phyloP scores from a whole-genome alignment of 2,113 vertebrate species.

The Anolis sagrei region DNA sequence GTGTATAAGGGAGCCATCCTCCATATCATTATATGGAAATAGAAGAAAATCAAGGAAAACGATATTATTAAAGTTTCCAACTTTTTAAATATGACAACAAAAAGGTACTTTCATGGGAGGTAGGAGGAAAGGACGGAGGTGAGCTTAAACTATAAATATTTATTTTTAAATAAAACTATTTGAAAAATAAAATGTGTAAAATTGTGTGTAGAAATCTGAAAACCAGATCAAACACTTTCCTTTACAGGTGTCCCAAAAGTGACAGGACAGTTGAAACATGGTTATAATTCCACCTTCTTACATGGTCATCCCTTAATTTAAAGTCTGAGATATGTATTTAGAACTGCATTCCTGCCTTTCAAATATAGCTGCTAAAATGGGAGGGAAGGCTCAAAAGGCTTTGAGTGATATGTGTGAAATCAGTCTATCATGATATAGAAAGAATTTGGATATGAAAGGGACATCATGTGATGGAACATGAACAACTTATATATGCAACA shows the following conservation, averaged over 20 bases:
- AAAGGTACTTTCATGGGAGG: background rate
- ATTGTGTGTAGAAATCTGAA: background rate
- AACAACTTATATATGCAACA: background rate
- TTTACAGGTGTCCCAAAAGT: background rate
- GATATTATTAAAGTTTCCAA: background rate
- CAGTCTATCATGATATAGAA: background rate
- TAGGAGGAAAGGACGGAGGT: background rate
- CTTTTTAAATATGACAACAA: background rate
- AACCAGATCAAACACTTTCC: background rate
- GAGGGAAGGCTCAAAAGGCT: background rate
- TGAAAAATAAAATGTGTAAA: background rate
- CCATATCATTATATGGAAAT: background rate
- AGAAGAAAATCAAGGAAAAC: background rate
- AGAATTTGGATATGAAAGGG: background rate
- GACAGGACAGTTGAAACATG: no score
- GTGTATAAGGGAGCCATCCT: no score
- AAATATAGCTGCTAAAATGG: background rate
- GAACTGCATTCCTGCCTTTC: background rate
- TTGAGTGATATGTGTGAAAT: background rate
- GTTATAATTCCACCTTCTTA: background rate
- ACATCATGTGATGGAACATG: background rate
- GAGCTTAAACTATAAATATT: background rate
- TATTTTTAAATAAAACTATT: background rate
- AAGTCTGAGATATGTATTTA: background rate
- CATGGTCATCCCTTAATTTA: background rate